Evolutionary conservation across 2,797 vertebrate species (phyloP).

Genomic region (Cottoperca gobio): DNA sequence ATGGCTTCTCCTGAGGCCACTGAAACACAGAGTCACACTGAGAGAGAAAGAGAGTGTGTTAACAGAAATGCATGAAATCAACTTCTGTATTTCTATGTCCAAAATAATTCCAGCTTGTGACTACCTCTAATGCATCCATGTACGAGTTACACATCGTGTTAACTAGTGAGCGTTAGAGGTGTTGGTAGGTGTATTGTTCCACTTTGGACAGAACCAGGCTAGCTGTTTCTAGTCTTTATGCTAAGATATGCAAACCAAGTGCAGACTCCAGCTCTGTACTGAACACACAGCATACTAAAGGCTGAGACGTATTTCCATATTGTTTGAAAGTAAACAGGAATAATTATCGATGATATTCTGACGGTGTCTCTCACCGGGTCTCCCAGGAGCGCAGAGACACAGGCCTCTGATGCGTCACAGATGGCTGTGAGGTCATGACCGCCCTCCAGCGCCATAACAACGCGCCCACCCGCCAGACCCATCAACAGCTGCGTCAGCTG

Average conservation of each 20-base stretch:
- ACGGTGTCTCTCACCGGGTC: slow-evolving; percentile 85
- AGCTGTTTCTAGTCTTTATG: not conserved
- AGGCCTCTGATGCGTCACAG: slow-evolving; percentile 95
- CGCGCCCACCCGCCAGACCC: slow-evolving; percentile 92
- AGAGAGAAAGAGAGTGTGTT: slow-evolving; percentile 27
- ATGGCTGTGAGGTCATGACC: slow-evolving; percentile 91
- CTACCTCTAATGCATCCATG: no score
- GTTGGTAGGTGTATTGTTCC: not conserved
- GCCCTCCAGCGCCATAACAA: slow-evolving; percentile 95
- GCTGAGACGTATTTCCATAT: not conserved
- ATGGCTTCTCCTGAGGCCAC: slow-evolving; percentile 89
- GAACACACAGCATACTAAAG: no score
- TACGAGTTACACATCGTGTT: not conserved
- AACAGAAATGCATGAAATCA: not conserved
- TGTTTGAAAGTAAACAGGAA: slow-evolving; percentile 5
- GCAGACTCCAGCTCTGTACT: no score
- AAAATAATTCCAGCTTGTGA: no score
- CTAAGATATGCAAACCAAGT: slow-evolving; percentile 1
- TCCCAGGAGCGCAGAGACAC: slow-evolving; percentile 91
- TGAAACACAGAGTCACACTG: slow-evolving; percentile 91
- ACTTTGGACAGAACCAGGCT: not conserved
- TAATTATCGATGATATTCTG: not conserved
- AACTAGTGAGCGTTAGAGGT: no score
- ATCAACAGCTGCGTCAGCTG: slow-evolving; percentile 95
- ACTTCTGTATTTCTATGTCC: not conserved